These are phyloP conservation scores for Anguilla obscura DNA, from an alignment of 2,797 vertebrate genomes.

Conservation along the genomic window DNA sequence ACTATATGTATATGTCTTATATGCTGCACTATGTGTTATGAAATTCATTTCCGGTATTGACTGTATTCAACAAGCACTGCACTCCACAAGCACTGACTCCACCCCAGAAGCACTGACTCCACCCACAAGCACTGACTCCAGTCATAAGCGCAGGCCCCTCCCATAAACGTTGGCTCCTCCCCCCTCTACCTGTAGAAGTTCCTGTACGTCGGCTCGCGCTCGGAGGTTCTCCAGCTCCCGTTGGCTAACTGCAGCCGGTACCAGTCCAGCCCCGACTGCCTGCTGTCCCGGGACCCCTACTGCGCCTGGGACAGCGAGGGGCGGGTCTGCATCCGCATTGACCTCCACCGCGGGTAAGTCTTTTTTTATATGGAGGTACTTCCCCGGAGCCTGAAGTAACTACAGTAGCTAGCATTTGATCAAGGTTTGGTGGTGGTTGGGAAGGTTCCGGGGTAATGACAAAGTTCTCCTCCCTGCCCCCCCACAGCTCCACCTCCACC, in stretches of 20 bases:
- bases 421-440: not conserved
- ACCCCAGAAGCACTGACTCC: not conserved
- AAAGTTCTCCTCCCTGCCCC: slow-evolving; percentile 31
- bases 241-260: slow-evolving; percentile 82
- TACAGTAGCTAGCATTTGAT: too few species aligned
- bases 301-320: slow-evolving; percentile 82
- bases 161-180: not conserved
- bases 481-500: slow-evolving; percentile 70
- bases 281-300: slow-evolving; percentile 79
- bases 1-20: too few species aligned
- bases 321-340: slow-evolving; percentile 75
- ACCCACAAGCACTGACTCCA: not conserved
- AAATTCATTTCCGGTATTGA: not conserved
- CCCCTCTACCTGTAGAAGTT: slow-evolving; percentile 66
- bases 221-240: slow-evolving; percentile 79
- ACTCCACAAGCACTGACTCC: too few species aligned
- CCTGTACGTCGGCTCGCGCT: slow-evolving; percentile 77
- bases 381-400: too few species aligned
- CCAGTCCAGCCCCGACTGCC: slow-evolving; percentile 79
- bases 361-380: not conserved
- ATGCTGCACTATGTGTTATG: not conserved
- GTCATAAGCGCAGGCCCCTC: not conserved
- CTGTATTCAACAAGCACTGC: not conserved
- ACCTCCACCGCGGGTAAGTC: slow-evolving; percentile 76
- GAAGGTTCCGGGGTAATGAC: not conserved